Evolutionary conservation across 1,140 invertebrate genomes (phyloP), one percentile per base, ranked within the genome.

Genomic region (Papilio aristodemus): DNA sequence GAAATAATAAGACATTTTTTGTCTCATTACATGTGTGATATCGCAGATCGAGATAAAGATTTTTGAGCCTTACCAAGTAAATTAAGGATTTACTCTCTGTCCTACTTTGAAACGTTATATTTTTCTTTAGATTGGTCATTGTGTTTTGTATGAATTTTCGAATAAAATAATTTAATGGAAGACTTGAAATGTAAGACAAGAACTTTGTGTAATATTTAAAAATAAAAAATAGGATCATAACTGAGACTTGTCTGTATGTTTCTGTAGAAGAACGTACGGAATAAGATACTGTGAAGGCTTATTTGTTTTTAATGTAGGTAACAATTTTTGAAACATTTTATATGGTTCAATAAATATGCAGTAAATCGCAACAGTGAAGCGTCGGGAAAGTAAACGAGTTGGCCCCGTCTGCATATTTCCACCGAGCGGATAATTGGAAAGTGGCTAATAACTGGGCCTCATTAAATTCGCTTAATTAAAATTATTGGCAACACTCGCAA

Each of bases 301-400:
- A 32, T 32, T 32, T 32, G 27, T 32, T 3, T 32, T 32, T 2
- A 10, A 9, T 46, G 3, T 17, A 0, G 8, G 14, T 46, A 19
- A 46, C 8, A 1, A 46, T 14, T 14, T 19, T 19, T 32, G 7
- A 43, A 43, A 73, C 70, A 71, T 68, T 68, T 59, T 22, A 25
- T 8, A 39, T 4, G 4, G 17, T 6, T 22, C 43, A 50, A 17
- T 14, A 32, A 58, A 37, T 59, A 32, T 32, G n/a, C n/a, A 59
- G 27, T 14, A 69, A 69, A 69, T 39, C 63, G 69, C 27, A 63
- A 63, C 43, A 27, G 3, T 73, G 77, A 78, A 79, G 76, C 67
- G 74, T 75, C 75, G 71, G 75, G 76, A 83, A 83, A 80, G 76
- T 81, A 78, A 39, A 73, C 37, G 32, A 22, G 64, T 32, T 54